Percentiles rank a stretch among this genome's conserved stretches.
Conservation (phyloP, 2,797 vertebrate species). For the Chelonia mydas region DNA sequence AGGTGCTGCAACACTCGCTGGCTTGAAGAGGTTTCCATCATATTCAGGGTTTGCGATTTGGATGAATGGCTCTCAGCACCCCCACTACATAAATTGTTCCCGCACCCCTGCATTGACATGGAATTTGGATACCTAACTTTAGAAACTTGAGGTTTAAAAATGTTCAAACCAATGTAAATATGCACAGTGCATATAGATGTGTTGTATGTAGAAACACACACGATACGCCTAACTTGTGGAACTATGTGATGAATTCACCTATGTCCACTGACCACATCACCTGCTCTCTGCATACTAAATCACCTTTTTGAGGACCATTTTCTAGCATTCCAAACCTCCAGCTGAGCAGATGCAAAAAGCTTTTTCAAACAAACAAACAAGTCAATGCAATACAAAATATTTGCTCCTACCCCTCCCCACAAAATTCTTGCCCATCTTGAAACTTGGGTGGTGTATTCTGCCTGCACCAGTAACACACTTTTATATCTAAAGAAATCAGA, state of each 20-base stretch:
- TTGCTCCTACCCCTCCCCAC: background rate
- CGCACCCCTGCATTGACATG: no score
- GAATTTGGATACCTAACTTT: background rate
- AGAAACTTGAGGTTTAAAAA: background rate
- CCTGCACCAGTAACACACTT: no score
- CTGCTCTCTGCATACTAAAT: background rate
- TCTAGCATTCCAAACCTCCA: background rate
- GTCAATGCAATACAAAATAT: background rate
- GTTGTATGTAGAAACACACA: no score
- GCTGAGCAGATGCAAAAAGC: background rate
- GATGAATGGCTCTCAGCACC: no score
- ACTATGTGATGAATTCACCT: no score
- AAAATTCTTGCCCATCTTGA: background rate
- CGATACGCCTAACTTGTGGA: no score
- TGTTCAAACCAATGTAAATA: background rate
- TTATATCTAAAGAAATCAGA: background rate
- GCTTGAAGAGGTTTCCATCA: no score
- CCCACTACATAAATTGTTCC: no score
- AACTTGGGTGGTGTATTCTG: no score
- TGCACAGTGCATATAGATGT: background rate
- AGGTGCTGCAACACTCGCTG: no score
- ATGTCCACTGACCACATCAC: background rate
- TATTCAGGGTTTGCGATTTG: no score
- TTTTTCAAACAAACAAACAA: background rate
- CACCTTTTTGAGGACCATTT: background rate